Percentiles rank a stretch among this genome's conserved stretches.
phyloP scores from a whole-genome alignment of 2,888 invertebrate species.

The Smittia aterrima region DNA sequence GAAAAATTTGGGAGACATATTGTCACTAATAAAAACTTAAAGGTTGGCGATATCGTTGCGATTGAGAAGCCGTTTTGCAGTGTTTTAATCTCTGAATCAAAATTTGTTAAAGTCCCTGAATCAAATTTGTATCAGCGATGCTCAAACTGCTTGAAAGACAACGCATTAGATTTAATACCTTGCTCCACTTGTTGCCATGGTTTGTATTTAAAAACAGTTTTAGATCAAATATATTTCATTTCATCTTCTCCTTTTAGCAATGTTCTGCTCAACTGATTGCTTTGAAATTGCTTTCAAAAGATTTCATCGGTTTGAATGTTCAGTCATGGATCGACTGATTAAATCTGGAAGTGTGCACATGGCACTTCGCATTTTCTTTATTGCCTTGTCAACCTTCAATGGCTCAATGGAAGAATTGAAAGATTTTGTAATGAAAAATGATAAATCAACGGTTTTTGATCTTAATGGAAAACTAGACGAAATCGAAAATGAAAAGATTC shows the following conservation, averaged over 20 bases:
- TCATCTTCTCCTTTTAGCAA: slow-evolving; percentile 44
- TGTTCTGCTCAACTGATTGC: slow-evolving; percentile 52
- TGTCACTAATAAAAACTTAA: slow-evolving; percentile 64
- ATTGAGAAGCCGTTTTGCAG: slow-evolving; percentile 73
- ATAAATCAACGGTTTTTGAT: slow-evolving; percentile 10
- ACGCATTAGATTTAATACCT: slow-evolving; percentile 47
- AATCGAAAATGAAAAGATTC: background rate
- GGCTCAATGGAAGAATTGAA: slow-evolving; percentile 44
- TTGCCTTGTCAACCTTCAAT: slow-evolving; percentile 53
- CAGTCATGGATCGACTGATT: slow-evolving; percentile 62
- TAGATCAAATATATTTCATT: background rate
- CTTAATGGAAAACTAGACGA: background rate
- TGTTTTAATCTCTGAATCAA: slow-evolving; percentile 46
- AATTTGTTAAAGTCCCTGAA: slow-evolving; percentile 46
- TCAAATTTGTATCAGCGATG: slow-evolving; percentile 53
- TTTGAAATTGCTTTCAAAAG: slow-evolving; percentile 59
- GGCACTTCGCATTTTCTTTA: slow-evolving; percentile 49
- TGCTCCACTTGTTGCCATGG: slow-evolving; percentile 8
- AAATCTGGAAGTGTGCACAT: slow-evolving; percentile 49
- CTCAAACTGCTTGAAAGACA: slow-evolving; percentile 51
- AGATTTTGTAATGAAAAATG: background rate
- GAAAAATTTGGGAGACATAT: slow-evolving; percentile 68
- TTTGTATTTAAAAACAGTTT: background rate
- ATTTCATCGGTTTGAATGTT: slow-evolving; percentile 78
- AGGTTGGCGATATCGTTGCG: slow-evolving; percentile 72